These are phyloP conservation scores for Zaprionus davidi DNA, from an alignment of 1,140 invertebrate genomes.

Conservation along the genomic window DNA sequence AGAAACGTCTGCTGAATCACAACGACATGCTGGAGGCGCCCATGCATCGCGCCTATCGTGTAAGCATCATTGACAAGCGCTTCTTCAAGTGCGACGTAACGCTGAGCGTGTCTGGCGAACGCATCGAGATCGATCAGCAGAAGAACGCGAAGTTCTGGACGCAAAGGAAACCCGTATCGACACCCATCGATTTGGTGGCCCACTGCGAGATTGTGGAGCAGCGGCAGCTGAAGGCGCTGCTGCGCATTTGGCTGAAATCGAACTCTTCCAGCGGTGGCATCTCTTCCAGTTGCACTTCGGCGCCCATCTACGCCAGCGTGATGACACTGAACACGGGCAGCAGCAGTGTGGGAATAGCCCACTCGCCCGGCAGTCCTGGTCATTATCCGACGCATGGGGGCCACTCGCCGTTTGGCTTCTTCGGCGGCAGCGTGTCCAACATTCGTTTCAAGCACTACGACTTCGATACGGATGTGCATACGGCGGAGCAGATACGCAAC, in stretches of 20 bases:
- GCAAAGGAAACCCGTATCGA: constrained; percentile 86
- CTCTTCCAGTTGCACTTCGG: constrained; percentile 57
- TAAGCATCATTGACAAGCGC: constrained; percentile 91
- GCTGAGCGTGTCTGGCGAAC: constrained; percentile 94
- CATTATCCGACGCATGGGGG: constrained; percentile 44
- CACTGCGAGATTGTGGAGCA: constrained; percentile 92
- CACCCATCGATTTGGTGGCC: constrained; percentile 93
- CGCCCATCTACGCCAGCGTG: constrained; percentile 47
- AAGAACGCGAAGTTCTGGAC: constrained; percentile 89
- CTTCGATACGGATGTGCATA: constrained; percentile 91
- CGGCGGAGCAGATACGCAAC: constrained; percentile 92
- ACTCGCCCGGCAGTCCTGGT: constrained; percentile 69
- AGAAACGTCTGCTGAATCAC: constrained; percentile 88
- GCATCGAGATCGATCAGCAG: constrained; percentile 94
- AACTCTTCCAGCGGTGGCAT: constrained; percentile 65
- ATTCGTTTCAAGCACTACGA: constrained; percentile 91
- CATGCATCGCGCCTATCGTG: constrained; percentile 92
- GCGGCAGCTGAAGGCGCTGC: constrained; percentile 86
- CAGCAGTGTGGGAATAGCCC: constrained; percentile 43
- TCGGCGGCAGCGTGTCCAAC: constrained; percentile 76
- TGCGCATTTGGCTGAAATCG: constrained; percentile 80
- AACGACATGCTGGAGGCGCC: constrained; percentile 92
- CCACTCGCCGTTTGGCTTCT: constrained; percentile 52
- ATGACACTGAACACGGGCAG: constrained; percentile 48
- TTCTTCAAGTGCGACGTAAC: constrained; percentile 92